A percentile compares a stretch with the other conserved stretches of the same genome.
Conservation (phyloP, 2,888 invertebrate species). For the Cephus pulcher region DNA sequence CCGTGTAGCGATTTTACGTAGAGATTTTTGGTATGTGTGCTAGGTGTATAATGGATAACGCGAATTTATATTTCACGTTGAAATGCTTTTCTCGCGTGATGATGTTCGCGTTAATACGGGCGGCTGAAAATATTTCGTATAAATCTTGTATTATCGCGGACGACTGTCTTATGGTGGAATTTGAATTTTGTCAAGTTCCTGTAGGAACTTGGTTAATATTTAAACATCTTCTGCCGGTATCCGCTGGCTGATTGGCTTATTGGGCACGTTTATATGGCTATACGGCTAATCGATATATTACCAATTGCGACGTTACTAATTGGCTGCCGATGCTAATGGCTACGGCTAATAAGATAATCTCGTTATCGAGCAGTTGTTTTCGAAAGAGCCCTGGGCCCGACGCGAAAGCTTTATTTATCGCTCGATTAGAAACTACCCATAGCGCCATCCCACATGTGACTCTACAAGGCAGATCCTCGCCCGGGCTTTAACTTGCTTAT, state of each 20-base stretch:
- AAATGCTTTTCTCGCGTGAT: neutral
- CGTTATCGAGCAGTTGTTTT: conserved; percentile 3
- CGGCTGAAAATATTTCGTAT: neutral
- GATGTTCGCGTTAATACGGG: too few relatives aligned
- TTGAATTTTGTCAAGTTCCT: neutral
- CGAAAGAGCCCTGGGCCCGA: neutral
- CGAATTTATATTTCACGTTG: neutral
- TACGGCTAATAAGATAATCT: neutral
- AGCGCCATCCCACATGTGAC: neutral
- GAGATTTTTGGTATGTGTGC: too few relatives aligned
- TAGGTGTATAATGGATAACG: too few relatives aligned
- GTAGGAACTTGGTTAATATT: neutral
- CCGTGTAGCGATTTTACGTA: neutral
- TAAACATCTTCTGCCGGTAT: neutral
- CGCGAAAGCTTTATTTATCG: conserved; percentile 6
- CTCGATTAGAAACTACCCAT: conserved; percentile 1
- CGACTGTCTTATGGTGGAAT: too few relatives aligned
- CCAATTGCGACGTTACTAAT: conserved; percentile 15
- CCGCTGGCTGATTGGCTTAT: too few relatives aligned
- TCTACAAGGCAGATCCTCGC: neutral
- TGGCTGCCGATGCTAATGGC: conserved; percentile 13
- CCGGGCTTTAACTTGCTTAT: neutral
- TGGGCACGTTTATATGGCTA: neutral
- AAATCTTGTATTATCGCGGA: neutral
- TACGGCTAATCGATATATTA: conserved; percentile 8